phyloP scores from a whole-genome alignment of 2,113 vertebrate species.

The Phyllostomus hastatus region DNA sequence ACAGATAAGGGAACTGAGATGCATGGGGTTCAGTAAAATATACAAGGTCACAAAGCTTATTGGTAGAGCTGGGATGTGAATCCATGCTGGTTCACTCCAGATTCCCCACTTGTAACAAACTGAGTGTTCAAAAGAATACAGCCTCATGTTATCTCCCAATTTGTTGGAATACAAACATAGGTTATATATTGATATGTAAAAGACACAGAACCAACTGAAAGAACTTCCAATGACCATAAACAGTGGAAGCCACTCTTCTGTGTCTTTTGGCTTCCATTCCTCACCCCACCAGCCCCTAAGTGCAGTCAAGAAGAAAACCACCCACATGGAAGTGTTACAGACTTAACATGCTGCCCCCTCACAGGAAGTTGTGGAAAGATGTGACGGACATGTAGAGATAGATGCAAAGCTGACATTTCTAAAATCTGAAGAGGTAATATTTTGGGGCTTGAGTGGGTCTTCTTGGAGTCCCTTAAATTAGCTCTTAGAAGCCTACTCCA shows the following conservation, averaged over 20 bases:
- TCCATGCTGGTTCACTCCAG: background rate
- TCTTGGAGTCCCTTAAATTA: slow-evolving; percentile 39
- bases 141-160: background rate
- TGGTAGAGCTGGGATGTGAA: background rate
- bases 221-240: background rate
- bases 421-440: background rate
- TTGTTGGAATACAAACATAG: background rate
- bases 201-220: background rate
- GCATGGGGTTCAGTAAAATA: background rate
- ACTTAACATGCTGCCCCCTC: background rate
- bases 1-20: background rate
- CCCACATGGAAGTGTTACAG: background rate
- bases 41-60: background rate
- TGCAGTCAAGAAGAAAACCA: background rate
- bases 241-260: background rate
- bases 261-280: background rate
- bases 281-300: background rate
- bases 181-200: background rate
- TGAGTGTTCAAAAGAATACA: background rate
- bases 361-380: background rate
- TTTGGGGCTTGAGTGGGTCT: slow-evolving; percentile 39
- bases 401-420: slow-evolving; percentile 21
- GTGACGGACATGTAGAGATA: background rate
- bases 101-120: background rate
- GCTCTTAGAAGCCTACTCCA: background rate